Evolutionary conservation across 2,888 invertebrate species (phyloP).

Genomic region (Allophyes oxyacanthae): DNA sequence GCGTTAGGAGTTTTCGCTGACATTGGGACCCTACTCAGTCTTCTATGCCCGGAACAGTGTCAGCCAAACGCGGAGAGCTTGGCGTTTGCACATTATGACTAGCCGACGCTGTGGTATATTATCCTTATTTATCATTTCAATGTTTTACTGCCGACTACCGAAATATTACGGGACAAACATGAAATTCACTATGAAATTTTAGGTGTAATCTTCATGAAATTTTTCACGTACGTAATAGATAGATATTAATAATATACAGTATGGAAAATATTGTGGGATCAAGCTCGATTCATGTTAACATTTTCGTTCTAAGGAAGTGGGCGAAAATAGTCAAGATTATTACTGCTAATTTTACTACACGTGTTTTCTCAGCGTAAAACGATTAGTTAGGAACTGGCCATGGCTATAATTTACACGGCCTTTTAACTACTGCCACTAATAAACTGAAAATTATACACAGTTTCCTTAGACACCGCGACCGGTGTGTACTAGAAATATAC

Average conservation of each 20-base stretch:
- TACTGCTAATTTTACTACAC: slow-evolving; percentile 39
- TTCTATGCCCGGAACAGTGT: slow-evolving; percentile 78
- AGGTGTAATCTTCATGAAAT: slow-evolving; percentile 13
- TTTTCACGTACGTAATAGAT: too few relatives aligned
- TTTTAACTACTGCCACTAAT: too few relatives aligned
- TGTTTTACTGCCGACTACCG: slow-evolving; percentile 46
- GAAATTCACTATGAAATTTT: slow-evolving; percentile 31
- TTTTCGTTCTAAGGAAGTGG: background rate
- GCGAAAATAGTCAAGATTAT: slow-evolving; percentile 28
- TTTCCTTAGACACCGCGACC: too few relatives aligned
- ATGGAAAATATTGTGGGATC: background rate
- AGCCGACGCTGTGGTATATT: slow-evolving; percentile 72
- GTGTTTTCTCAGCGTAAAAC: slow-evolving; percentile 46
- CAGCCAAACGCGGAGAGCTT: slow-evolving; percentile 87
- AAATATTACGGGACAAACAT: slow-evolving; percentile 46
- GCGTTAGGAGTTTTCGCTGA: slow-evolving; percentile 53
- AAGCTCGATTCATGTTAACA: too few relatives aligned
- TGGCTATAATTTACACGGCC: too few relatives aligned
- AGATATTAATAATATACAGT: too few relatives aligned
- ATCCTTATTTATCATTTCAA: slow-evolving; percentile 69
- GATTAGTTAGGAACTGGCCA: too few relatives aligned
- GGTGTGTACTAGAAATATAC: slow-evolving; percentile 8
- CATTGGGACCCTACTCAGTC: slow-evolving; percentile 56
- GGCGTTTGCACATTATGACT: slow-evolving; percentile 88
- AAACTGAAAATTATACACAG: too few relatives aligned